A percentile compares a stretch with the other conserved stretches of the same genome.
phyloP scores from a whole-genome alignment of 2,888 invertebrate species.

The Sphecodes monilicornis region DNA sequence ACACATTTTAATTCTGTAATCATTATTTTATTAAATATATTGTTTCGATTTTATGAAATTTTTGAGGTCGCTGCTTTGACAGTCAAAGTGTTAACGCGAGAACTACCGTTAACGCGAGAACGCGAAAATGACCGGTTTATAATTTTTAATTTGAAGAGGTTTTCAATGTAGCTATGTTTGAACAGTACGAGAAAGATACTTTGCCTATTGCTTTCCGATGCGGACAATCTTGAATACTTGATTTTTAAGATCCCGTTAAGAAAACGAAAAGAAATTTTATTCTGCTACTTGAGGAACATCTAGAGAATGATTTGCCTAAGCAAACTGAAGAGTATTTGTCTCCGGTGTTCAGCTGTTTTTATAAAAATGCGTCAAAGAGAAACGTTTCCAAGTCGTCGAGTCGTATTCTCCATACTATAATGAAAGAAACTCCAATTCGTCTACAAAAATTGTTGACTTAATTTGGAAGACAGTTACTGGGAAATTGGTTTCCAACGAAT shows the following conservation, averaged over 20 bases:
- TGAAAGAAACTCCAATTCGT: neutral
- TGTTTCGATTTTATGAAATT: too few relatives aligned
- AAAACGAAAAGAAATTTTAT: neutral
- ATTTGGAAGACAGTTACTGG: neutral
- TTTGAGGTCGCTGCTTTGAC: too few relatives aligned
- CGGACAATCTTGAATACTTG: neutral
- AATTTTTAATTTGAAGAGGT: too few relatives aligned
- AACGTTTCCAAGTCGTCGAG: neutral
- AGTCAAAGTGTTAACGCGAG: too few relatives aligned
- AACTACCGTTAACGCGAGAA: too few relatives aligned
- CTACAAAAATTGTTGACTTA: neutral
- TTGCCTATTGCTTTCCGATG: neutral
- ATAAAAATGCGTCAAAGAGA: neutral
- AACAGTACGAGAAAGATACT: neutral
- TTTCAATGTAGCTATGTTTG: neutral
- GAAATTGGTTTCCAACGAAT: neutral
- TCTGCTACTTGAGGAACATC: neutral
- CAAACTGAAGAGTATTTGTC: neutral
- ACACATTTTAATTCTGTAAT: too few relatives aligned
- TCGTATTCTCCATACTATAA: neutral
- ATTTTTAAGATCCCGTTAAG: neutral
- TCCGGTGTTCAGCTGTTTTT: neutral
- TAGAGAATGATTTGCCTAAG: neutral
- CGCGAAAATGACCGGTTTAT: too few relatives aligned
- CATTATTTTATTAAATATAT: too few relatives aligned